Base-by-base conservation (phyloP, 2,888 invertebrate genomes). In the Drosophila neotestacea region DNA sequence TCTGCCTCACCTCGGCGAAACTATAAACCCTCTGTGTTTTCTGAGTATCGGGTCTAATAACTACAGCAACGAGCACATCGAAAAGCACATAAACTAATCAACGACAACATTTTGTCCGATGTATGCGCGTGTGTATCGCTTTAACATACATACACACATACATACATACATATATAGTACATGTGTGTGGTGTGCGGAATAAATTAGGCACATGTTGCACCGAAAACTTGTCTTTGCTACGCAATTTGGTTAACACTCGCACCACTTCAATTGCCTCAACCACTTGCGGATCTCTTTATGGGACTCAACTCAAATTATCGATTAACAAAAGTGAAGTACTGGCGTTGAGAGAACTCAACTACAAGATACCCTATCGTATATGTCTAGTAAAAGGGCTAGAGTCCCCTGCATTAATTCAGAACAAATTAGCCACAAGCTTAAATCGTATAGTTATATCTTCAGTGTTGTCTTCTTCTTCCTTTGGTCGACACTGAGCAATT, bases 171-270 rank as follows among this genome's bases (percentile, higher is more conserved):
- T n/a, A 16, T 42, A 16, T 34, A 16, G 36, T 41, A 16, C 32
- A 38, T 51, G 38, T 55, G 58, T 39, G 27, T 60, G 34, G 41
- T 50, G 41, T 74, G 60, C 71, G 60, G 72, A 72, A 77, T 77
- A 77, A 77, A 77, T 77, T 73, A 64, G 65, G 51, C 77, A 77
- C 77, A 77, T 77, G 73, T 77, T 77, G 77, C 77, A 50, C 50
- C 51, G 36, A 56, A 59, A 70, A 67, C 61, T 65, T 77, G 73
- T 64, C 70, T 61, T 61, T 58, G 54, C 51, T 42, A 62, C 39
- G 51, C 47, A 48, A 55, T 54, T 65, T 36, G 41, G 16, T 50
- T 34, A 59, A 50, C 54, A 39, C 50, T 46, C 48, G 48, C 64
- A 34, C 30, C 16, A 34, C 22, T 27, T 50, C 4, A 50, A 36